phyloP scores from a whole-genome alignment of 2,113 vertebrate species.

The Origma solitaria region DNA sequence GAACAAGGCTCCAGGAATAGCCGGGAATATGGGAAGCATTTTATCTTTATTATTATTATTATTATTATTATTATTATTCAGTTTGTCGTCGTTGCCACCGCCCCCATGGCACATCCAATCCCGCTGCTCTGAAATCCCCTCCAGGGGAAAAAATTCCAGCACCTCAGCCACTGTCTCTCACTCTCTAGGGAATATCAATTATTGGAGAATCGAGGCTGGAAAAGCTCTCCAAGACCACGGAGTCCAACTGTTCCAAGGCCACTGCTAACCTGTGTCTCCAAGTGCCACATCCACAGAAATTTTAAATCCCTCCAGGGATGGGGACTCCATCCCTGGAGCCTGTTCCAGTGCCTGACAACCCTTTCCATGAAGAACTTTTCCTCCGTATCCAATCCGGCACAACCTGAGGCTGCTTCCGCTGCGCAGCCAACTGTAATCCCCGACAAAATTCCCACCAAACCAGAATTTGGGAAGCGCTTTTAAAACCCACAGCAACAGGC shows the following conservation, averaged over 20 bases:
- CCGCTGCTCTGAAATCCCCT: background rate
- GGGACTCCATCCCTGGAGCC: background rate
- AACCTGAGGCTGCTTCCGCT: background rate
- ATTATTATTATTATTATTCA: background rate
- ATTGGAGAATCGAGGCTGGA: background rate
- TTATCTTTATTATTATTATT: background rate
- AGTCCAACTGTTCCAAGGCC: background rate
- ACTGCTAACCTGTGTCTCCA: background rate
- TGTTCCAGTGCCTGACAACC: background rate
- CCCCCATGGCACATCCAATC: background rate
- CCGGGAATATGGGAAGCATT: background rate
- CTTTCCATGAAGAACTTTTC: background rate
- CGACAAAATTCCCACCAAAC: background rate
- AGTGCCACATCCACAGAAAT: background rate
- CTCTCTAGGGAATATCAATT: rapidly evolving
- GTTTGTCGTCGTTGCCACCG: background rate
- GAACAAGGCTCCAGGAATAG: background rate
- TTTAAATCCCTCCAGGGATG: background rate
- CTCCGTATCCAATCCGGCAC: background rate
- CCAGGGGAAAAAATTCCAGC: background rate
- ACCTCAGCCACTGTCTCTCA: background rate
- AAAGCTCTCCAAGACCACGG: rapidly evolving
- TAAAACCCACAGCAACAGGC: background rate
- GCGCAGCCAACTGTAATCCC: rapidly evolving
- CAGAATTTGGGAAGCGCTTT: background rate